phyloP scores from a whole-genome alignment of 2,113 vertebrate genomes.

The Porphyrio hochstetteri region DNA sequence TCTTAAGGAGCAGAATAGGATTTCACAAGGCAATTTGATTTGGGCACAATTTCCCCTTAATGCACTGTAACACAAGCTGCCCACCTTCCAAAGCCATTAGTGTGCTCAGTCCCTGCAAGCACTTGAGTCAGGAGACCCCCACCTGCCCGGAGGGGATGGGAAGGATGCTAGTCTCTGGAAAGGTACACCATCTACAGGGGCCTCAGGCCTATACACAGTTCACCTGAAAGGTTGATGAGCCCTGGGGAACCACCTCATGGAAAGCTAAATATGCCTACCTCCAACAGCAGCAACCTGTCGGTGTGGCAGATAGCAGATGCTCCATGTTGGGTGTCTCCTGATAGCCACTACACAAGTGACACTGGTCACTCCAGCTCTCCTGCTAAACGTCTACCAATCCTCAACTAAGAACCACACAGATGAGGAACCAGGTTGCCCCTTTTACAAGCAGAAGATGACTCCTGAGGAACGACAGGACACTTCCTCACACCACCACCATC shows the following conservation, averaged over 20 bases:
- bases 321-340: neutral
- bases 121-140: slow-evolving; percentile 23
- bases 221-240: neutral
- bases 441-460: neutral
- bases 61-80: slow-evolving; percentile 76
- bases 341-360: neutral
- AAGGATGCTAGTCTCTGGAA: neutral
- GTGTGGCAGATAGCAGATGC: neutral
- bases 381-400: neutral
- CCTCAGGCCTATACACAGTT: neutral
- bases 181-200: neutral
- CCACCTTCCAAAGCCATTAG: slow-evolving; percentile 64
- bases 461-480: neutral
- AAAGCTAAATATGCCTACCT: neutral
- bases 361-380: neutral
- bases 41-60: slow-evolving; percentile 79
- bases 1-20: slow-evolving; percentile 88
- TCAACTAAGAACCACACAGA: neutral
- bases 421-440: neutral
- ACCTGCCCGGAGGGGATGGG: neutral
- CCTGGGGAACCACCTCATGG: neutral
- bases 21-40: slow-evolving; percentile 88
- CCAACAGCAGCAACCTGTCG: neutral
- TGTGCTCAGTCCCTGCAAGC: neutral
- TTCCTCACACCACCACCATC: neutral